These are phyloP conservation scores for Mustela nigripes DNA, from an alignment of 2,113 vertebrate species.

Conservation along the genomic window DNA sequence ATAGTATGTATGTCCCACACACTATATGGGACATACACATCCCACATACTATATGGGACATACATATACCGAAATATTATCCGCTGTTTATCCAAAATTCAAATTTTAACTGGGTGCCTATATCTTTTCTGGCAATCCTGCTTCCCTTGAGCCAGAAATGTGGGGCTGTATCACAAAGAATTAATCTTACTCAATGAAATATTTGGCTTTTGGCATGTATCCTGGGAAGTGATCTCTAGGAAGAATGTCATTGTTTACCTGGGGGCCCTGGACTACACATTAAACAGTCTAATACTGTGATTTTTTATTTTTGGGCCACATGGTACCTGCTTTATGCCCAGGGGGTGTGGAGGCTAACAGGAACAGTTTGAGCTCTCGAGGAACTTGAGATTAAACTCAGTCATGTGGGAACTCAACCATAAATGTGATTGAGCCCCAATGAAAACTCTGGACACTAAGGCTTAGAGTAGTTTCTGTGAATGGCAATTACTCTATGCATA, in stretches of 20 bases:
- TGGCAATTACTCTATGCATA: neutral
- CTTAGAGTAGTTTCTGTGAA: neutral
- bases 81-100: neutral
- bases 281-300: neutral
- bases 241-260: neutral
- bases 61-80: neutral
- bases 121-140: neutral
- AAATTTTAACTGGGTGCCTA: constrained; percentile 20
- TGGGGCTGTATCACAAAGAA: neutral
- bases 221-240: neutral
- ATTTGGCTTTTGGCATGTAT: neutral
- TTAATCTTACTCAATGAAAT: neutral
- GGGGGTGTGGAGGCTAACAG: neutral
- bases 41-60: no score
- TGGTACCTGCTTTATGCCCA: neutral
- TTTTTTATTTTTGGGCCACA: neutral
- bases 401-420: neutral
- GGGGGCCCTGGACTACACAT: no score
- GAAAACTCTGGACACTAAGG: neutral
- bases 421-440: accelerated
- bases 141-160: neutral
- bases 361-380: neutral
- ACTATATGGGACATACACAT: no score
- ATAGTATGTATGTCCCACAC: neutral
- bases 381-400: neutral